phyloP scores from a whole-genome alignment of 1,140 invertebrate species.

The Brachionus calyciflorus region DNA sequence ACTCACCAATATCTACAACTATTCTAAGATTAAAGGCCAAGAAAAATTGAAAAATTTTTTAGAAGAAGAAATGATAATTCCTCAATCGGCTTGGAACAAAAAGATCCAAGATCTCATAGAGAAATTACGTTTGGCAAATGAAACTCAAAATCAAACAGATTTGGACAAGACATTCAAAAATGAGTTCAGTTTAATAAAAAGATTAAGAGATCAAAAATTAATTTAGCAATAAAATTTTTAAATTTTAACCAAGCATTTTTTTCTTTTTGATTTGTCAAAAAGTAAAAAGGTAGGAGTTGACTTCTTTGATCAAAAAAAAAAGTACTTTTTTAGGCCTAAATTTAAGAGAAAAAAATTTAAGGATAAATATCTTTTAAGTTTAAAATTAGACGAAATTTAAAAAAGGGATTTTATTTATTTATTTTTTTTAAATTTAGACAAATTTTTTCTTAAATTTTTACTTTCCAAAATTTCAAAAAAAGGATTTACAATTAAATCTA shows the following conservation, averaged over 20 bases:
- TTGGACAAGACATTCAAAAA: background rate
- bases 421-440: too few species aligned
- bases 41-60: background rate
- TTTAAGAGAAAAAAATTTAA: too few species aligned
- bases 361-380: too few species aligned
- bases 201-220: conserved; percentile 7
- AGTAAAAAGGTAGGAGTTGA: too few species aligned
- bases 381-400: too few species aligned
- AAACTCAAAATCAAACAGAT: background rate
- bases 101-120: background rate
- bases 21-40: background rate
- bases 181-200: background rate
- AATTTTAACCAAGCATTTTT: background rate
- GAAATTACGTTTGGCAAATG: background rate
- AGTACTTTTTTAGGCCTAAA: too few species aligned
- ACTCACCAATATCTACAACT: background rate
- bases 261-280: background rate
- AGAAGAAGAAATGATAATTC: background rate
- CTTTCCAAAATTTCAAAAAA: too few species aligned
- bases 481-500: too few species aligned
- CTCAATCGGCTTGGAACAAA: background rate
- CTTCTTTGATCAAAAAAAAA: too few species aligned
- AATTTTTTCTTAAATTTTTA: too few species aligned
- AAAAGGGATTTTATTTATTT: too few species aligned
- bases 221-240: background rate